Conservation (phyloP, 2,888 invertebrate genomes). For the Drosophila hamatofila region DNA sequence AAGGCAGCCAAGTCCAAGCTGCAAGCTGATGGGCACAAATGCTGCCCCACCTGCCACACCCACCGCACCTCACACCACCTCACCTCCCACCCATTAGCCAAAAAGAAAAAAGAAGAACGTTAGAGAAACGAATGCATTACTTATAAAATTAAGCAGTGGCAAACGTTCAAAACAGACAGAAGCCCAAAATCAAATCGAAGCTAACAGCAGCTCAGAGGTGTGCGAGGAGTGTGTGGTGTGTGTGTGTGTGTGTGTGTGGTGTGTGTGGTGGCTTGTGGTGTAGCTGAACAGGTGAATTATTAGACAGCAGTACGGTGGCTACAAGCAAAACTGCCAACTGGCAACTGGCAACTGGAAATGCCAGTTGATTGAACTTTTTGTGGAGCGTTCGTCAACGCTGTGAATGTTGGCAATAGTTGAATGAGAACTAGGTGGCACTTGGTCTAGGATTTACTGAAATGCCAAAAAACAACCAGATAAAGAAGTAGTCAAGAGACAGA, state of each 20-base stretch:
- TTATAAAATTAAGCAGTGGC: slow-evolving; percentile 72
- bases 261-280: slow-evolving; percentile 11
- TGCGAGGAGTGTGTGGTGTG: not conserved
- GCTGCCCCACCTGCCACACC: not conserved
- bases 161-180: slow-evolving; percentile 45
- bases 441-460: slow-evolving; percentile 38
- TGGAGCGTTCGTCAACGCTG: slow-evolving; percentile 19
- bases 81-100: not conserved
- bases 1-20: slow-evolving; percentile 59
- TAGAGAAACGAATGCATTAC: slow-evolving; percentile 52
- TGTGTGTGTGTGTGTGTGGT: not conserved
- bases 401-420: not conserved
- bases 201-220: slow-evolving; percentile 5
- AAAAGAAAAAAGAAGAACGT: not conserved
- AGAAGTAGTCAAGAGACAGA: not conserved
- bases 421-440: slow-evolving; percentile 13
- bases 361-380: slow-evolving; percentile 66
- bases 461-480: slow-evolving; percentile 5
- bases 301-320: slow-evolving; percentile 35
- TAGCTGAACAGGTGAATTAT: slow-evolving; percentile 69
- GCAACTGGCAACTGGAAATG: slow-evolving; percentile 48
- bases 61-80: not conserved
- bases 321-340: slow-evolving; percentile 40
- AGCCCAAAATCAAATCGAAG: slow-evolving; percentile 47
- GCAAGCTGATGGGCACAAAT: slow-evolving; percentile 17